These are phyloP conservation scores for Philypnodon macrostomus DNA, from an alignment of 2,797 vertebrate genomes.

Conservation along the genomic window DNA sequence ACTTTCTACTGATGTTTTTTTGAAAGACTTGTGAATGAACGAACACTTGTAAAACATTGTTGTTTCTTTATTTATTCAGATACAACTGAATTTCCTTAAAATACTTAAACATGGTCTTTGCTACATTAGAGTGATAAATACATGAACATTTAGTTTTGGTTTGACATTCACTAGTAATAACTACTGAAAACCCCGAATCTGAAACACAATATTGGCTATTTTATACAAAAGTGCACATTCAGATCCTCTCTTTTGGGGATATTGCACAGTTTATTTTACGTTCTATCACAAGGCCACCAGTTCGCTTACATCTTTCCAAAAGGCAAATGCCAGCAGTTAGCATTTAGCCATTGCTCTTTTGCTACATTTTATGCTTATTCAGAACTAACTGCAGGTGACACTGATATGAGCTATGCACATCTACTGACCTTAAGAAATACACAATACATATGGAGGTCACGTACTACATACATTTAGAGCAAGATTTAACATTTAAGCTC, in stretches of 20 bases:
- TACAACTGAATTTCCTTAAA: slow-evolving; percentile 51
- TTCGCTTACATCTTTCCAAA: slow-evolving; percentile 20
- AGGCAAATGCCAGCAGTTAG: no score
- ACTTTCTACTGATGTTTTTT: slow-evolving; percentile 55
- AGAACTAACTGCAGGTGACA: background rate
- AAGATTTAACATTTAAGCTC: slow-evolving; percentile 16
- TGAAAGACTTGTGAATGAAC: slow-evolving; percentile 1
- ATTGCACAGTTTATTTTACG: slow-evolving; percentile 54
- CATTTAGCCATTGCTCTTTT: slow-evolving; percentile 17
- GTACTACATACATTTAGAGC: slow-evolving; percentile 51
- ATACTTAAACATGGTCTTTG: slow-evolving; percentile 51
- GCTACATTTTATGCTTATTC: slow-evolving; percentile 5
- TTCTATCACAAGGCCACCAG: slow-evolving; percentile 37
- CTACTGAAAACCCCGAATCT: slow-evolving; percentile 49
- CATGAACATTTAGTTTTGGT: slow-evolving; percentile 47
- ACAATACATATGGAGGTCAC: slow-evolving; percentile 42
- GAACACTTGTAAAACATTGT: slow-evolving; percentile 9
- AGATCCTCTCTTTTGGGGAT: slow-evolving; percentile 25
- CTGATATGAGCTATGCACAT: background rate
- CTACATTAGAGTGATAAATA: slow-evolving; percentile 60
- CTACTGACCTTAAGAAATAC: background rate
- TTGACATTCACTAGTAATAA: slow-evolving; percentile 60
- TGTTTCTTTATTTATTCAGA: slow-evolving; percentile 68
- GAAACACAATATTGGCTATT: slow-evolving; percentile 38
- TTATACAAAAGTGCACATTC: slow-evolving; percentile 67